phyloP scores from a whole-genome alignment of 2,113 vertebrate genomes.

The Hypomesus transpacificus region DNA sequence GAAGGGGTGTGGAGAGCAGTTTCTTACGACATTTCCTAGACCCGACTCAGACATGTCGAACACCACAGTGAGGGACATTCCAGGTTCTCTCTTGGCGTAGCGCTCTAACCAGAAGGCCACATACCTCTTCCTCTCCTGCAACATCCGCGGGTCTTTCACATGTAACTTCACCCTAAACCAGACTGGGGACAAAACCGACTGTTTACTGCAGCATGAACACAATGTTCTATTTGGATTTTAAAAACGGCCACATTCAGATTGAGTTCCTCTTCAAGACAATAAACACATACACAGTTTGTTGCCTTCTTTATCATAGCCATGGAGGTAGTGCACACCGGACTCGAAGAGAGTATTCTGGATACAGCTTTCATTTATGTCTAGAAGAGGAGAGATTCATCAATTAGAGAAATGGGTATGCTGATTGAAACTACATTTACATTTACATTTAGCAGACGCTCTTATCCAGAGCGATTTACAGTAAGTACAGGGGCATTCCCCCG shows the following conservation, averaged over 20 bases:
- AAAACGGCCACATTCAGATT: not conserved
- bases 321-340: slow-evolving; percentile 77
- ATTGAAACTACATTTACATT: no score
- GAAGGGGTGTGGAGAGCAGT: not conserved
- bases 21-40: slow-evolving; percentile 81
- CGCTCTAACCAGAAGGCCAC: slow-evolving; percentile 88
- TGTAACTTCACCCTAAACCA: slow-evolving; percentile 86
- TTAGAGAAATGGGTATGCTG: not conserved
- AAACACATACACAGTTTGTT: slow-evolving; percentile 82
- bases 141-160: slow-evolving; percentile 73
- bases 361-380: slow-evolving; percentile 80
- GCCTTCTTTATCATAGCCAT: slow-evolving; percentile 87
- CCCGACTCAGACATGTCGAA: slow-evolving; percentile 87
- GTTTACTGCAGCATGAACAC: not conserved
- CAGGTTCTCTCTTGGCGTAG: slow-evolving; percentile 80
- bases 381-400: slow-evolving; percentile 32
- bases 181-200: slow-evolving; percentile 59
- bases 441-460: no score
- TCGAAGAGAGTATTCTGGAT: slow-evolving; percentile 81
- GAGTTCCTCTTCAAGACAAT: not conserved
- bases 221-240: not conserved
- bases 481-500: no score
- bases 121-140: slow-evolving; percentile 80
- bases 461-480: no score
- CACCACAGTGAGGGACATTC: slow-evolving; percentile 81